These are phyloP conservation scores for Rugalucina vietnamica DNA, from an alignment of 2,888 invertebrate genomes.

Conservation along the genomic window DNA sequence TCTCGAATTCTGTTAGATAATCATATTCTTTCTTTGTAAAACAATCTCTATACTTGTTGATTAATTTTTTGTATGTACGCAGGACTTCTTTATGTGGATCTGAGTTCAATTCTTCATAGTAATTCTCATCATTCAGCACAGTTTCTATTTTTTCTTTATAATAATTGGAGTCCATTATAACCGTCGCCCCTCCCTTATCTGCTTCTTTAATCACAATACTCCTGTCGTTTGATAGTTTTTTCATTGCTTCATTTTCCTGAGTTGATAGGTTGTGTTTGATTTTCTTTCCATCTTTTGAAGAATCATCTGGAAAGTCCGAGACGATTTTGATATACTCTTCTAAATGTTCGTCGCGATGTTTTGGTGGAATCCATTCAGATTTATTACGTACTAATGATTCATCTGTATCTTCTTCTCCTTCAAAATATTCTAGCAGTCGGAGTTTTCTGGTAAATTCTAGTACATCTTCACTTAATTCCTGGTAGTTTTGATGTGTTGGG, in stretches of 20 bases:
- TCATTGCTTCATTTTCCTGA: background rate
- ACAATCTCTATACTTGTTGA: background rate
- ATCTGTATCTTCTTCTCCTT: background rate
- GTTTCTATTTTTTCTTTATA: background rate
- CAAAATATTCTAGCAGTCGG: background rate
- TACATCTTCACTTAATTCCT: constrained; percentile 8
- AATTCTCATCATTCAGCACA: background rate
- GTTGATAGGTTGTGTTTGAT: background rate
- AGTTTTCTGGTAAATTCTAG: background rate
- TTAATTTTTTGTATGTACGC: background rate
- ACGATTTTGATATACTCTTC: background rate
- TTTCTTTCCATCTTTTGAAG: background rate
- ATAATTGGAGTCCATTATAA: constrained; percentile 6
- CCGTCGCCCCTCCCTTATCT: constrained; percentile 3
- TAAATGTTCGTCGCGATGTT: background rate
- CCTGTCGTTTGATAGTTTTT: background rate
- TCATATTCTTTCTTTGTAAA: background rate
- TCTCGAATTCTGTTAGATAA: background rate
- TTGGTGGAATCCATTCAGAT: background rate
- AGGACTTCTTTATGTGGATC: background rate
- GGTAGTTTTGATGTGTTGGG: background rate
- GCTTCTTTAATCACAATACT: constrained; percentile 22
- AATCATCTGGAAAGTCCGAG: background rate
- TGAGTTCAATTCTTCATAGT: background rate
- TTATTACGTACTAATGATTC: background rate